A percentile compares a stretch with the other conserved stretches of the same genome.
phyloP scores from a whole-genome alignment of 2,113 vertebrate genomes.

The Xiphophorus maculatus region DNA sequence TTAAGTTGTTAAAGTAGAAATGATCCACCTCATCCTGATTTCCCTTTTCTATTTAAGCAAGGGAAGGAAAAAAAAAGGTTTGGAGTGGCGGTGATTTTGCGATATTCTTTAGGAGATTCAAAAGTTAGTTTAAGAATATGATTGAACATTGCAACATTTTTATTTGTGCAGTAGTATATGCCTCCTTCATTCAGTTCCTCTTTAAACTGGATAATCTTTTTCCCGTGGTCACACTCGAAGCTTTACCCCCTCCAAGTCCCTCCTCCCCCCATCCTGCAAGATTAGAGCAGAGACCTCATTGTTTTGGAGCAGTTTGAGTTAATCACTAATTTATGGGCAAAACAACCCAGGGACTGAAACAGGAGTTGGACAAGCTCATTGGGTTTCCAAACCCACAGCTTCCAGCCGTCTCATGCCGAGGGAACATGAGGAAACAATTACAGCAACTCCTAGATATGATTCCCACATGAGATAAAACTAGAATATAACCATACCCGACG shows the following conservation, averaged over 20 bases:
- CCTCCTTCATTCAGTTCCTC: constrained; percentile 62
- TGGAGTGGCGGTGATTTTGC: constrained; percentile 46
- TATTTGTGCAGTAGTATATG: constrained; percentile 6
- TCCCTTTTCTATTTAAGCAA: constrained; percentile 56
- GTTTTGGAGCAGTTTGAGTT: constrained; percentile 77
- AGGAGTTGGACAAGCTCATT: constrained; percentile 48
- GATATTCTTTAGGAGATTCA: constrained; percentile 14
- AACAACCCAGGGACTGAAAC: constrained; percentile 65
- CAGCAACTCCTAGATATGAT: constrained; percentile 42
- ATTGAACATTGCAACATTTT: neutral
- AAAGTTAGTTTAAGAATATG: neutral
- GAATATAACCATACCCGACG: constrained; percentile 32
- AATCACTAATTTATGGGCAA: constrained; percentile 81
- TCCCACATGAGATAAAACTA: constrained; percentile 41
- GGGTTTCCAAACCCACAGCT: constrained; percentile 53
- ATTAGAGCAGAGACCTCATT: constrained; percentile 77
- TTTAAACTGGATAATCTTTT: constrained; percentile 77
- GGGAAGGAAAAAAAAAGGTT: constrained; percentile 50
- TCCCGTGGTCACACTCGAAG: constrained; percentile 74
- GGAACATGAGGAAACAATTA: constrained; percentile 50
- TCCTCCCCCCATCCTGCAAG: constrained; percentile 40
- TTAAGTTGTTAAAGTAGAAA: constrained; percentile 51
- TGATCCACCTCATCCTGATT: constrained; percentile 69
- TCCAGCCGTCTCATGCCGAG: constrained; percentile 41
- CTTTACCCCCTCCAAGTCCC: constrained; percentile 27